These are phyloP conservation scores for Pharmacophagus antenor DNA, from an alignment of 2,888 invertebrate species.

Conservation along the genomic window DNA sequence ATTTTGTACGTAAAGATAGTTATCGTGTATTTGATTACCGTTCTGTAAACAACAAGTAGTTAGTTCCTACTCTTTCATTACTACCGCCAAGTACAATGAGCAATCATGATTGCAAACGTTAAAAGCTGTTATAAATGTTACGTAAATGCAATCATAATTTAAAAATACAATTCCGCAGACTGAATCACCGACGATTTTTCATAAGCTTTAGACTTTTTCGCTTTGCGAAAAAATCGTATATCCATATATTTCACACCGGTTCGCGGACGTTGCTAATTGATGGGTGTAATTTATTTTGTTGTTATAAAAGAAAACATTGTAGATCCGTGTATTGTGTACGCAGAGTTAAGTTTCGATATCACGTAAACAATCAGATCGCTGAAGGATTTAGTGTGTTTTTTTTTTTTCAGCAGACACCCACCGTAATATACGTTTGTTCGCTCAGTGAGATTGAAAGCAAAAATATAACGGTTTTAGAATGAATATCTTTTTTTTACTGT, in stretches of 20 bases:
- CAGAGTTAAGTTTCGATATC: constrained; percentile 10
- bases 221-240: constrained; percentile 4
- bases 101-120: not conserved
- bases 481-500: no score
- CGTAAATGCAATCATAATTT: constrained; percentile 14
- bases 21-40: not conserved
- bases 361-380: constrained; percentile 24
- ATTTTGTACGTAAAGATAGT: not conserved
- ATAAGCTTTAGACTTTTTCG: constrained; percentile 18
- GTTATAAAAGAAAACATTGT: constrained; percentile 26
- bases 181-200: constrained; percentile 18
- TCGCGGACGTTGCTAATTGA: constrained; percentile 21
- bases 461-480: not conserved
- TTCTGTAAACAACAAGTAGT: not conserved
- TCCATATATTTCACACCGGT: constrained; percentile 9
- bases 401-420: constrained; percentile 14
- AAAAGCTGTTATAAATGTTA: not conserved
- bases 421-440: constrained; percentile 16
- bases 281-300: constrained; percentile 23
- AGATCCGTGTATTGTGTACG: constrained; percentile 12
- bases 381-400: constrained; percentile 19
- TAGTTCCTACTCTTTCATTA: not conserved
- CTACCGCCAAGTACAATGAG: not conserved
- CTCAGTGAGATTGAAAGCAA: not conserved
- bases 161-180: constrained; percentile 3